Evolutionary conservation across 1,140 invertebrate species (phyloP), one percentile per base, ranked within the genome.

Genomic region (Linepithema humile): DNA sequence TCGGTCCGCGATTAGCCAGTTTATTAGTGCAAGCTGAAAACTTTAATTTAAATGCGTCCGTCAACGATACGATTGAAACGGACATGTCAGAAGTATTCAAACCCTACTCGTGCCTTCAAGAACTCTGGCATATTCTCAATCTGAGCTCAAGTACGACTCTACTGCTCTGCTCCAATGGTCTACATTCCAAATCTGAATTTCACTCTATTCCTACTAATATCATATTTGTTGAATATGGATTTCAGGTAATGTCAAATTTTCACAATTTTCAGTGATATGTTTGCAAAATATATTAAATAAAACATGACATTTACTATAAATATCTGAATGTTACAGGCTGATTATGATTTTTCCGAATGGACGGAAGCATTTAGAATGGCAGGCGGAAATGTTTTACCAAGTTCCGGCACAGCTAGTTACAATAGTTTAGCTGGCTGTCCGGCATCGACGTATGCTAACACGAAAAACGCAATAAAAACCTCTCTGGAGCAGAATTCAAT

Each of bases 361-460:
- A 95, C 95, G 17, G 94, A 95, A 91, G 91, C 95, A 15, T 94
- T 95, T 45, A 93, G 95, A 84, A 85, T 95, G 74, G 95, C 93
- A 65, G 96, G 96, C 26, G 94, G 95, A 43, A 95, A 95, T 80
- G 95, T 96, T 74, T 93, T 95, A 83, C 94, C 96, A 6, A 96
- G 96, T 90, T 96, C 96, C 55, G 96, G 96, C 43, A 96, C 96
- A 50, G 95, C 96, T 40, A 95, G 96, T 86, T 97, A 96, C 94
- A 96, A 96, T 87, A 96, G 96, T 91, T 90, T 96, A 62, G 95
- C 96, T 29, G 96, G 96, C 29, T 96, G 96, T 93, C 96, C 96
- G 3, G 96, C 96, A 69, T 45, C 43, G 15, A 67, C 38, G 10
- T 17, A 29, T 3, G 64, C 65, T 3, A 80, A 96, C 90, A 95